Conservation (phyloP, 2,113 vertebrate species). For the Mystacornis crossleyi region DNA sequence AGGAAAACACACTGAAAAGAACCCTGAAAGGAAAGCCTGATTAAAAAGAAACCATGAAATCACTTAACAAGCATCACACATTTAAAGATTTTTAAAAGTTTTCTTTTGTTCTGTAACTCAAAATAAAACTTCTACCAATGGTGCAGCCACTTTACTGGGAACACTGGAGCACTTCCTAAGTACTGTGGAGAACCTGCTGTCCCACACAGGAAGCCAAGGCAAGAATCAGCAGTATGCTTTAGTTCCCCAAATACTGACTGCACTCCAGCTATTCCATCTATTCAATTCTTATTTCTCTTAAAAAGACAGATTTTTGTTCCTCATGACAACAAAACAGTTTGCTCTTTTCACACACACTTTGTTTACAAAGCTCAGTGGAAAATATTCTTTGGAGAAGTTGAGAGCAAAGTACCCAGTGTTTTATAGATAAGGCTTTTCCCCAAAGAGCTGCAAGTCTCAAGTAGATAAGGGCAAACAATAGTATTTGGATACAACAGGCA, state of each 20-base stretch:
- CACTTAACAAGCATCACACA: background rate
- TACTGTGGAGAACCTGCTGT: background rate
- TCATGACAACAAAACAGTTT: background rate
- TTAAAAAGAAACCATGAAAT: background rate
- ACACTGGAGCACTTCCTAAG: background rate
- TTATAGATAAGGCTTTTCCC: background rate
- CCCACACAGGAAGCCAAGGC: background rate
- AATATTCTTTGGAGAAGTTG: background rate
- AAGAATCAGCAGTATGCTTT: background rate
- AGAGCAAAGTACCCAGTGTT: background rate
- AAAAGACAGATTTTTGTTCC: background rate
- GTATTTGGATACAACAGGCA: background rate
- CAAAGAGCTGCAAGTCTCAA: background rate
- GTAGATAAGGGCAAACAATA: background rate
- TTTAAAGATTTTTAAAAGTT: rapidly evolving
- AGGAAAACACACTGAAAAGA: background rate
- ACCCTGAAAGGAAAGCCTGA: rapidly evolving
- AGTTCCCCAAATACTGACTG: background rate
- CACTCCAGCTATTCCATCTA: background rate
- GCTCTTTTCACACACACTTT: background rate
- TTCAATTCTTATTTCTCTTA: background rate
- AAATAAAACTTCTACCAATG: background rate
- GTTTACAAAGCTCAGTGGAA: background rate
- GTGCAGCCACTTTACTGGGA: background rate
- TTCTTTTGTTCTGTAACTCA: background rate